Base-by-base conservation (phyloP, 2,113 vertebrate genomes). In the Otis tarda region DNA sequence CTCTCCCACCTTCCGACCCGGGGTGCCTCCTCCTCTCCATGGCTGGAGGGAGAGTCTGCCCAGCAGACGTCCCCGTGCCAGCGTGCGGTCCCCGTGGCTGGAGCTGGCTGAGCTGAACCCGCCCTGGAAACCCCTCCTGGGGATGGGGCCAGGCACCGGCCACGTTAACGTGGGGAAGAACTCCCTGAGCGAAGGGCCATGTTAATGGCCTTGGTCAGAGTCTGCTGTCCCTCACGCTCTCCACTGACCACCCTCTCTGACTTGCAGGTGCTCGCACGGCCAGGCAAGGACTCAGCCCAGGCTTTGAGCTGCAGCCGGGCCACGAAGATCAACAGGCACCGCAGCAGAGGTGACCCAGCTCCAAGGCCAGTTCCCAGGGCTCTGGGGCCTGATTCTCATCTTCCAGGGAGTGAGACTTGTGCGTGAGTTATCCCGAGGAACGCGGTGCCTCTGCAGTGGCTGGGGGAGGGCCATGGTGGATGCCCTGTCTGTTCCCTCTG, bases 101-200 rank as follows among this genome's bases (percentile, higher is more conserved):
- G n/a, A 49, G 53, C n/a, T 7, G 16, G n/a, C 13, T 7, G 79
- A 16, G 63, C 61, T 19, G 33, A 24, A 14, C 24, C 25, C 39
- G 7, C 7, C 14, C 35, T 60, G 67, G 55, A 70, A 35, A 3
- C 7, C 67, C 15, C 56, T 30, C 56, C 55, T 43, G 6, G 80
- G 2, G 45, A 9, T 6, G 45, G 47, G 56, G 47, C n/a, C 30
- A 12, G 53, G 53, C 43, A 12, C 22, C 64, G 13, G 3, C 27
- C 43, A 9, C 16, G 2, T 2, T 2, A 5, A 9, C 5, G 18
- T 28, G 2, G n/a, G 79, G 28, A 21, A 33, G 53, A 2, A 15
- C 53, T 49, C 43, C 53, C n/a, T 21, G 4, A 33, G n/a, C 45
- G 6, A 7, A 4, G 2, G 43, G 80, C 80, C 0, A 1, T 8